phyloP scores from a whole-genome alignment of 1,140 invertebrate species.

The Ooceraea biroi region DNA sequence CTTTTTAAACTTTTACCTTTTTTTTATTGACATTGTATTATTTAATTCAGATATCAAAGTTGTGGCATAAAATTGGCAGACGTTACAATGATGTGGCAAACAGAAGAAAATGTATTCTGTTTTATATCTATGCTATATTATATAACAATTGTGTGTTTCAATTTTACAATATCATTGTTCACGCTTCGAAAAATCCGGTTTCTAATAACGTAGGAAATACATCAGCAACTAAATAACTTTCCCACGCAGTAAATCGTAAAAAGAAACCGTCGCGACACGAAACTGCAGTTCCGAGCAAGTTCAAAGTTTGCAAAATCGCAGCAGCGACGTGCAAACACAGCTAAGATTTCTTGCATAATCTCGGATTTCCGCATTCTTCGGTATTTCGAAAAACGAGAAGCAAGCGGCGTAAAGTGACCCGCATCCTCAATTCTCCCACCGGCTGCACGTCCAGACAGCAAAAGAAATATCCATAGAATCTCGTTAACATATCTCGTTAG shows the following conservation, averaged over 20 bases:
- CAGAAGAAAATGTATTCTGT: no score
- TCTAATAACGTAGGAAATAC: conserved; percentile 6
- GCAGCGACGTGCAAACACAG: background rate
- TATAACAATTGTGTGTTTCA: background rate
- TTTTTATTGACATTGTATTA: no score
- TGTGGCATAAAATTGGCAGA: no score
- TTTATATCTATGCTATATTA: background rate
- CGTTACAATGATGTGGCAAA: no score
- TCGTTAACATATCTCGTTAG: background rate
- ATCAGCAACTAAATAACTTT: conserved; percentile 10
- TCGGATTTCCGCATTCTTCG: conserved; percentile 36
- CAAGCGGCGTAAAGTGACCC: background rate
- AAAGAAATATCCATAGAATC: background rate
- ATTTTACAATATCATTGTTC: background rate
- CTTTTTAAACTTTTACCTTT: no score
- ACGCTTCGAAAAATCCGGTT: background rate
- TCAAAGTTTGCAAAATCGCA: conserved; percentile 16
- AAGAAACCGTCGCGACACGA: background rate
- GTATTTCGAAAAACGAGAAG: conserved; percentile 30
- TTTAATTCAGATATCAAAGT: no score
- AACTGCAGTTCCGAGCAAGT: conserved; percentile 26
- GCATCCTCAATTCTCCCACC: background rate
- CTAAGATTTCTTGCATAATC: conserved; percentile 27
- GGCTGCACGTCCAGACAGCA: background rate
- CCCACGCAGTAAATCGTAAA: conserved; percentile 15